Percentiles rank a stretch among this genome's conserved stretches.
phyloP scores from a whole-genome alignment of 2,113 vertebrate species.

The Phainopepla nitens region DNA sequence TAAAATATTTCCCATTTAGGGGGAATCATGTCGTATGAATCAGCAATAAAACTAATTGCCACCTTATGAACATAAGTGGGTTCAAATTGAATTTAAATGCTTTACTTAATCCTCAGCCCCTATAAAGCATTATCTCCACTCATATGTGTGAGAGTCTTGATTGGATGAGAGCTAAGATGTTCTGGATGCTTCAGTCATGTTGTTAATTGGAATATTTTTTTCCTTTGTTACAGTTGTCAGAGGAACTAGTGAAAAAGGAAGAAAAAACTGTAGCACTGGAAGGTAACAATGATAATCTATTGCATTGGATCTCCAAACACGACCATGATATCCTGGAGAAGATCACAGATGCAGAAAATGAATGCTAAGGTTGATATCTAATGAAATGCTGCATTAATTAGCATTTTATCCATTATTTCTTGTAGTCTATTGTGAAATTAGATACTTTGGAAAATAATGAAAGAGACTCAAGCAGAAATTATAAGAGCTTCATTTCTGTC shows the following conservation, averaged over 20 bases:
- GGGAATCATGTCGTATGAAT: not conserved
- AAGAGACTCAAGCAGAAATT: slow-evolving; percentile 35
- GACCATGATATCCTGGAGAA: slow-evolving; percentile 25
- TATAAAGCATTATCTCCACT: not conserved
- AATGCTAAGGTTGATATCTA: slow-evolving; percentile 15
- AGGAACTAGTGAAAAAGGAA: slow-evolving; percentile 68
- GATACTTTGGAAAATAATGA: slow-evolving; percentile 52
- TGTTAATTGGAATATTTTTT: slow-evolving; percentile 35
- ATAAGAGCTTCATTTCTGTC: slow-evolving; percentile 26
- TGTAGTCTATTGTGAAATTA: slow-evolving; percentile 42
- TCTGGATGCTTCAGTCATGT: not conserved
- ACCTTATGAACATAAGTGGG: not conserved
- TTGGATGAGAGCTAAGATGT: not conserved
- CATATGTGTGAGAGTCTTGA: not conserved
- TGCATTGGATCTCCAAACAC: slow-evolving; percentile 59
- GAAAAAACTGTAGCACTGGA: slow-evolving; percentile 39
- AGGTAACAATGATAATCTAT: slow-evolving; percentile 64
- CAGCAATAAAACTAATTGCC: not conserved
- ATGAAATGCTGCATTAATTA: slow-evolving; percentile 36
- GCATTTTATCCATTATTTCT: slow-evolving; percentile 57
- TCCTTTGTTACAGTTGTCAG: slow-evolving; percentile 74
- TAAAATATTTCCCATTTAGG: not conserved
- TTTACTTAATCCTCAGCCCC: not conserved
- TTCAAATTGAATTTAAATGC: not conserved
- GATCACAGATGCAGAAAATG: slow-evolving; percentile 55